A percentile compares a stretch with the other conserved stretches of the same genome.
Evolutionary conservation across 2,113 vertebrate species (phyloP).

Genomic region (Narcine bancroftii): DNA sequence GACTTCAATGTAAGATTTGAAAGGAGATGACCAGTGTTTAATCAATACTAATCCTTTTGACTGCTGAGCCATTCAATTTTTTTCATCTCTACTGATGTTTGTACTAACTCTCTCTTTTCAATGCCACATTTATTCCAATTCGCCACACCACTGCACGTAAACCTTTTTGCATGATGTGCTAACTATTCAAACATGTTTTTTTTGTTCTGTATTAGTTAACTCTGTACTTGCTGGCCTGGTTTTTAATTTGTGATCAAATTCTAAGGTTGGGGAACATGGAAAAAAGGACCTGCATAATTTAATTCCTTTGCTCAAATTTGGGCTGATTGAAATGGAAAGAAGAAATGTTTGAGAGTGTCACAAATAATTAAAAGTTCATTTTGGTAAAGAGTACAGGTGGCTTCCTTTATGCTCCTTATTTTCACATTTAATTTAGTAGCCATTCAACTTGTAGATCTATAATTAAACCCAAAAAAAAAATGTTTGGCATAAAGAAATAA

Average conservation of each 20-base stretch:
- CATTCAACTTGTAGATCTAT: neutral
- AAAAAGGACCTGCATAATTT: no score
- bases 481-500: neutral
- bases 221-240: neutral
- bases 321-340: no score
- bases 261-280: no score
- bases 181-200: neutral
- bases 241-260: no score
- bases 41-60: neutral
- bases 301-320: no score
- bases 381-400: neutral
- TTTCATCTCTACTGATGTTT: neutral
- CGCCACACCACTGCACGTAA: neutral
- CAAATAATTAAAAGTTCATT: neutral
- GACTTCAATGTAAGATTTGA: neutral
- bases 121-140: neutral
- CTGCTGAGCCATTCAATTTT: neutral
- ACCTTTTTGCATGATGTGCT: neutral
- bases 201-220: neutral
- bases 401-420: neutral
- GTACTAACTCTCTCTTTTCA: neutral
- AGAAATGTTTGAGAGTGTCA: no score
- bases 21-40: neutral
- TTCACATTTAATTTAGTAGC: neutral
- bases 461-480: neutral